Conservation (phyloP, 2,797 vertebrate genomes). For the Nyctibius grandis region DNA sequence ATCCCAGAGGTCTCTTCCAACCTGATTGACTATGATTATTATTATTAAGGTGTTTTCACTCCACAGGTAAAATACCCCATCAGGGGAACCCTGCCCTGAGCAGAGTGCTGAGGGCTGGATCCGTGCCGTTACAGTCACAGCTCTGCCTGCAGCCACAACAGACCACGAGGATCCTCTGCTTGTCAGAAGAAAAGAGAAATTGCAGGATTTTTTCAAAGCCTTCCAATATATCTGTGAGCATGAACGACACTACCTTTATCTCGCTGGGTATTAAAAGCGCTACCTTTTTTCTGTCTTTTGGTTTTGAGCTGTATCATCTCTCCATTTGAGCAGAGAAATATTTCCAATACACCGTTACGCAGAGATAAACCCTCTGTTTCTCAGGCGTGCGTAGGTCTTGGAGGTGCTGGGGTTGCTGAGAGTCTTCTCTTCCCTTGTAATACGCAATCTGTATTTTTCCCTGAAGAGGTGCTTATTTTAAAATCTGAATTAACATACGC, state of each 20-base stretch:
- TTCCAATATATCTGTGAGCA: background rate
- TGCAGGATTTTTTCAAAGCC: background rate
- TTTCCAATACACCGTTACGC: background rate
- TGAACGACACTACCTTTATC: background rate
- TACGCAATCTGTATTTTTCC: background rate
- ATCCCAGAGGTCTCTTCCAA: too few species aligned
- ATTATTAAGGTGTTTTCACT: too few species aligned
- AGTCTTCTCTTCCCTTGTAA: background rate
- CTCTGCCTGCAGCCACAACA: background rate
- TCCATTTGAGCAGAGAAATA: background rate
- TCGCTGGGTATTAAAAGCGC: background rate
- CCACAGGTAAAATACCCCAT: too few species aligned
- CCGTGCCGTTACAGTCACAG: accelerated
- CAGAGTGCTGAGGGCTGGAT: background rate
- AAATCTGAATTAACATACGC: background rate
- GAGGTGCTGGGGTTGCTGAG: background rate
- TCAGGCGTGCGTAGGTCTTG: accelerated
- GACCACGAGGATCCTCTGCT: background rate
- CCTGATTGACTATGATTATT: too few species aligned
- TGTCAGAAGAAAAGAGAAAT: background rate
- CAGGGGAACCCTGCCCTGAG: too few species aligned
- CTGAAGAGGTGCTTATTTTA: background rate
- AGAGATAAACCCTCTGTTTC: background rate
- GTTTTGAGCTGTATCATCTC: background rate
- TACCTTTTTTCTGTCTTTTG: background rate